A percentile compares a stretch with the other conserved stretches of the same genome.
phyloP scores from a whole-genome alignment of 2,797 vertebrate species.

The Oreonectes daqikongensis region DNA sequence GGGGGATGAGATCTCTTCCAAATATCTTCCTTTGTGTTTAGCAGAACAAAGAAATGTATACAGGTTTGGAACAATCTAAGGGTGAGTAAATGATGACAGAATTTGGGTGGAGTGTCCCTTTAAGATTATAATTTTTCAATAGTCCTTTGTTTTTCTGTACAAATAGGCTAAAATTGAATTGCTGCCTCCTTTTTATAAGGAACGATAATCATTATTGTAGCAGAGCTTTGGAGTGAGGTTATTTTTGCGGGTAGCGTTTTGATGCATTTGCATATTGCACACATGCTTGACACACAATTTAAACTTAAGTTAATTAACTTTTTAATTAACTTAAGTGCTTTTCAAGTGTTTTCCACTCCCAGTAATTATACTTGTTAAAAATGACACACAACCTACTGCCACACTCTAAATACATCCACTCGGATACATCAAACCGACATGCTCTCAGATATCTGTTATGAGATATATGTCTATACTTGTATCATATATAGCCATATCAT shows the following conservation, averaged over 20 bases:
- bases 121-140: neutral
- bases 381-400: slow-evolving; percentile 44
- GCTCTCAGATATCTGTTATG: neutral
- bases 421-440: neutral
- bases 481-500: too few species aligned
- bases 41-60: too few species aligned
- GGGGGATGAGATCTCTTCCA: too few species aligned
- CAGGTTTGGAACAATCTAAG: too few species aligned
- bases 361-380: slow-evolving; percentile 60
- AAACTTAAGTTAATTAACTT: slow-evolving; percentile 55
- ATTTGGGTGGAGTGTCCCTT: too few species aligned
- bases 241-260: slow-evolving; percentile 1
- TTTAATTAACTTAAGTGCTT: slow-evolving; percentile 52
- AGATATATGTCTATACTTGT: too few species aligned
- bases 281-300: slow-evolving; percentile 35
- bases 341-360: slow-evolving; percentile 45
- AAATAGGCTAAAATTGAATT: neutral
- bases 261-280: slow-evolving; percentile 42
- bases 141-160: neutral
- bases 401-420: slow-evolving; percentile 31
- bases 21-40: too few species aligned
- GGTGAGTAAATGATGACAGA: too few species aligned
- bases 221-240: slow-evolving; percentile 18
- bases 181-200: neutral
- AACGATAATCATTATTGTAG: slow-evolving; percentile 22